Base-by-base conservation (phyloP, 1,140 invertebrate genomes). In the Heliconius eleuchia region DNA sequence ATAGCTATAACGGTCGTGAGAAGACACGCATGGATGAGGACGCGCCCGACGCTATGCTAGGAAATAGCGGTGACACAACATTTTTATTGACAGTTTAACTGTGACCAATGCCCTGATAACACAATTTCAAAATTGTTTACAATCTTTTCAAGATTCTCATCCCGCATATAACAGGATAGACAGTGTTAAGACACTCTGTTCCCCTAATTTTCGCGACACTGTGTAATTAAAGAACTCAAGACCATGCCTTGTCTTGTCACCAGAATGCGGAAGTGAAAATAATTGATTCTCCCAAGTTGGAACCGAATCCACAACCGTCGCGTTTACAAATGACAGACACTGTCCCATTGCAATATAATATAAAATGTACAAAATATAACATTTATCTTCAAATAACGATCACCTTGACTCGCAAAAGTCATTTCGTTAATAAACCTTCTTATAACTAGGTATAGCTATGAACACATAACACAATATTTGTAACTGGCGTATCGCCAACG, bases 401-500 rank as follows among this genome's bases (percentile, higher is more conserved):
- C n/a, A 66, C 60, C 60, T 66, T 66, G 60, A 66, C 60, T 66
- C 60, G 60, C 60, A 23, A 8, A 30, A 27, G 23, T 60, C n/a
- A 23, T 27, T 23, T 27, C 57, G 23, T 60, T 23, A 60, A 13
- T 23, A 66, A n/a, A 57, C 23, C 55, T 57, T 19, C 55, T 19
- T n/a, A n/a, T 9, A 9, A 60, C n/a, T 23, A 23, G 30, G 27
- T 19, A 23, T 71, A 30, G 42, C 42, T 42, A 42, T 13, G 42
- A 42, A 42, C 42, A 42, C 42, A 46, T 13, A 46, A 60, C 55
- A 75, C 55, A 66, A 37, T 34, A 57, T 27, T 19, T 30, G 8
- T 5, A 39, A 19, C 60, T 76, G 74, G 74, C 74, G 57, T 5
- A 8, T n/a, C 5, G 74, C 74, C 74, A 76, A 76, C 34, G 46